Evolutionary conservation across 2,888 invertebrate genomes (phyloP).

Genomic region (Pseudolycoriella hygida): DNA sequence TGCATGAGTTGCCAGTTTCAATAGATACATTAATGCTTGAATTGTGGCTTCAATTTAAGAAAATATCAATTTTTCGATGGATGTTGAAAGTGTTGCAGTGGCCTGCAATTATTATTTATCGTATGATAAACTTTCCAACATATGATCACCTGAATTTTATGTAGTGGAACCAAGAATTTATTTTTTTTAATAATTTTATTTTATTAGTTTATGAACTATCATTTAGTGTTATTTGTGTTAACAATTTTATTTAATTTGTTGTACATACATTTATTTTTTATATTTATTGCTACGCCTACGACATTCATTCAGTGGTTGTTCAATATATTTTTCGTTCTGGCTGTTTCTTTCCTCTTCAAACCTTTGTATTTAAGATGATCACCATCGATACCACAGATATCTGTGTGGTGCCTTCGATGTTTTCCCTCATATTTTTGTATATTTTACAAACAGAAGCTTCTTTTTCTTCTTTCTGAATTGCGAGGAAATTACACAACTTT

Average conservation of each 20-base stretch:
- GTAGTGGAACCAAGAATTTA: constrained; percentile 6
- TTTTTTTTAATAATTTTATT: neutral
- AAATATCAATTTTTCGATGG: constrained; percentile 21
- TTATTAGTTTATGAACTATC: neutral
- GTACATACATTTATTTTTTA: no score
- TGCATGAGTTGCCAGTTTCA: constrained; percentile 24
- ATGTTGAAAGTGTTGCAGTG: constrained; percentile 24
- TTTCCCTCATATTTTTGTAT: no score
- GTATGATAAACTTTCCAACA: constrained; percentile 22
- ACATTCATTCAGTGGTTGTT: no score
- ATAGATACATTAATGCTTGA: constrained; percentile 22
- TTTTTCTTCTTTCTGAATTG: no score
- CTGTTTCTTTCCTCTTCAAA: no score
- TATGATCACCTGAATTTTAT: constrained; percentile 20
- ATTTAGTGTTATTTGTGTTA: neutral
- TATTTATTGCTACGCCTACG: no score
- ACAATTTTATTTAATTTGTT: neutral
- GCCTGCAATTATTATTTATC: constrained; percentile 24
- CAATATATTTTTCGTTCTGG: no score
- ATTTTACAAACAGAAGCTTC: no score
- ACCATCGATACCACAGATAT: no score
- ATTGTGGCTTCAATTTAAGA: constrained; percentile 21
- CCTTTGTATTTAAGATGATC: no score
- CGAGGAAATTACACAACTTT: no score
- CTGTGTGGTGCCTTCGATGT: no score